These are phyloP conservation scores for Ceratosolen fusciceps DNA, from an alignment of 1,140 invertebrate genomes.

Conservation along the genomic window DNA sequence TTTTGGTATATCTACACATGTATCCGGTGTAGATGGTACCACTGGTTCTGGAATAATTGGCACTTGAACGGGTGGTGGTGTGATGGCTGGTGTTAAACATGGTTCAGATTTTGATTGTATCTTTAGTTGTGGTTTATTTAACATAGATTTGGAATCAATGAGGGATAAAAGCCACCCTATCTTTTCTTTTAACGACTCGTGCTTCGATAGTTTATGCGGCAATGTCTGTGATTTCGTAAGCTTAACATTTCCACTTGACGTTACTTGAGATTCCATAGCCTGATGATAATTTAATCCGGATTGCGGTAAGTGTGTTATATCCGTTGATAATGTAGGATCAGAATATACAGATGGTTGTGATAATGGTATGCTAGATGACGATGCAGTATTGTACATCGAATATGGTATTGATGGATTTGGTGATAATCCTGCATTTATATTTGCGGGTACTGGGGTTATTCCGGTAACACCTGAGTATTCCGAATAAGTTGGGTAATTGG, in stretches of 20 bases:
- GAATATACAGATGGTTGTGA: background rate
- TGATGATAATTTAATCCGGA: background rate
- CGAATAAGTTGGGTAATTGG: background rate
- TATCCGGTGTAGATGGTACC: background rate
- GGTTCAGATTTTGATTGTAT: background rate
- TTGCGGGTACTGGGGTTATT: background rate
- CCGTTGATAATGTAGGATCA: background rate
- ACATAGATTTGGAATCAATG: background rate
- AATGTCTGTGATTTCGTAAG: background rate
- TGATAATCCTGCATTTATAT: background rate
- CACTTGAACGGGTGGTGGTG: background rate
- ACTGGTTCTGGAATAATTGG: background rate
- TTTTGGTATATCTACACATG: background rate
- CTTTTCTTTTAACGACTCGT: background rate
- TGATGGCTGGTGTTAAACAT: background rate
- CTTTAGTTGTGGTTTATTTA: background rate
- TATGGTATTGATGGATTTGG: background rate
- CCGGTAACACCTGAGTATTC: background rate
- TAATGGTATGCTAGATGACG: background rate
- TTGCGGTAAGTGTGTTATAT: background rate
- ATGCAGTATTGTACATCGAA: background rate
- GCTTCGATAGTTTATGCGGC: background rate
- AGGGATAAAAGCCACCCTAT: background rate
- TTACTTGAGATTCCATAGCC: background rate
- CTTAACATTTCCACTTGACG: background rate